Percentiles rank a stretch among this genome's conserved stretches.
phyloP scores from a whole-genome alignment of 2,888 invertebrate genomes.

The Penaeus monodon region DNA sequence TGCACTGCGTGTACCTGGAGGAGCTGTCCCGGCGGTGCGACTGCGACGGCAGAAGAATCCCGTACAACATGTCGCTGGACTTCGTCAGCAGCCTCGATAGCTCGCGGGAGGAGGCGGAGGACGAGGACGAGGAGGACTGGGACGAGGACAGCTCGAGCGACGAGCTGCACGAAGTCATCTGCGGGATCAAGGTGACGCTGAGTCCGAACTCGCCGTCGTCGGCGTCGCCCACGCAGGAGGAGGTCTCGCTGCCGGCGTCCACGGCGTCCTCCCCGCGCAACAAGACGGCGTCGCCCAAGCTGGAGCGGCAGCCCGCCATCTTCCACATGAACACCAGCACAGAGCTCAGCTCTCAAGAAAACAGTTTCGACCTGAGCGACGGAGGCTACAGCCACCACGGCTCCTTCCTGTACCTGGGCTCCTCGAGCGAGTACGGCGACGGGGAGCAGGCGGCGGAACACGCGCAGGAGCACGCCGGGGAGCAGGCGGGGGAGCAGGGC shows the following conservation, averaged over 20 bases:
- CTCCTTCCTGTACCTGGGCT: constrained; percentile 59
- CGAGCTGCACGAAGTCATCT: constrained; percentile 67
- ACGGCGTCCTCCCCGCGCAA: constrained; percentile 72
- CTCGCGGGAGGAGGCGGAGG: constrained; percentile 64
- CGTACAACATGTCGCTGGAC: constrained; percentile 48
- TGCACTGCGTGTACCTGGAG: constrained; percentile 66
- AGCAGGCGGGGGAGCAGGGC: constrained; percentile 67
- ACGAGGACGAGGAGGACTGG: constrained; percentile 57
- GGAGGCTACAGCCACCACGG: constrained; percentile 60
- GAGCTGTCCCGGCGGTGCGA: constrained; percentile 59
- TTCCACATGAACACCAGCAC: constrained; percentile 56
- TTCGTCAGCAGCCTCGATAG: constrained; percentile 56
- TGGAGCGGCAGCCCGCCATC: constrained; percentile 77
- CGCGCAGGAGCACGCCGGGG: constrained; percentile 14
- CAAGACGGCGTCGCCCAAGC: constrained; percentile 76
- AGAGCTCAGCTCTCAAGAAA: constrained; percentile 63
- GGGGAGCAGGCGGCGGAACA: constrained; percentile 72
- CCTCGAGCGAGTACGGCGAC: constrained; percentile 70
- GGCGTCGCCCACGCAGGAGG: constrained; percentile 63
- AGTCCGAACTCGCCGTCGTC: constrained; percentile 73
- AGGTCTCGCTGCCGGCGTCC: constrained; percentile 68
- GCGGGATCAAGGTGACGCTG: constrained; percentile 77
- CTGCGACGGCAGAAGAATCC: constrained; percentile 41
- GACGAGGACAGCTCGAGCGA: constrained; percentile 61
- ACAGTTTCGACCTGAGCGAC: constrained; percentile 60